Conservation (phyloP, 2,113 vertebrate genomes). For the Prunella himalayana region DNA sequence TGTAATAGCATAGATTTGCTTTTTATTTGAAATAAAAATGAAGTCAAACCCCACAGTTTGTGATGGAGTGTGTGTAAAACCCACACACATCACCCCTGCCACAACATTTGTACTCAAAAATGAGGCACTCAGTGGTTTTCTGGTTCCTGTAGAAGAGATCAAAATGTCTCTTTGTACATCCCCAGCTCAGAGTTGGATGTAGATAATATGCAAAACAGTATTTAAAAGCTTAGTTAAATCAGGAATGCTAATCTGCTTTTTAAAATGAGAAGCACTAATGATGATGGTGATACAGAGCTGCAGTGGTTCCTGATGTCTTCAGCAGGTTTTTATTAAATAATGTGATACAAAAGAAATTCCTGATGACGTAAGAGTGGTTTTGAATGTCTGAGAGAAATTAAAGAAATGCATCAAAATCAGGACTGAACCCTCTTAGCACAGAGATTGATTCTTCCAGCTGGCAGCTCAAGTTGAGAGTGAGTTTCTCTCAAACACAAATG, state of each 20-base stretch:
- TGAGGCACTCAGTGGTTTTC: neutral
- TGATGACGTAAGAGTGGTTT: neutral
- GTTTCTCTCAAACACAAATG: neutral
- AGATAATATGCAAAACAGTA: neutral
- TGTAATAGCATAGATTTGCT: neutral
- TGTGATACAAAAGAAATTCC: neutral
- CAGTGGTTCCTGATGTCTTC: neutral
- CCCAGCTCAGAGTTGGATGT: neutral
- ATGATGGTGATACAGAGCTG: neutral
- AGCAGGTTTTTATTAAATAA: neutral
- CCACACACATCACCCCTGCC: neutral
- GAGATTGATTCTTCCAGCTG: neutral
- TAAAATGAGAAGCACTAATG: neutral
- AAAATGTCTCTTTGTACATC: neutral
- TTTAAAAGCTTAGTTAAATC: slow-evolving; percentile 27
- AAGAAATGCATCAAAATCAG: neutral
- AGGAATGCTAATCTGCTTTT: slow-evolving; percentile 1
- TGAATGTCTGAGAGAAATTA: neutral
- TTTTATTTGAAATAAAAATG: neutral
- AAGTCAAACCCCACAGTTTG: accelerated
- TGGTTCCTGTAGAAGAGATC: neutral
- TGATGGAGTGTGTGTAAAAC: neutral
- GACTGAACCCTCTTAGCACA: neutral
- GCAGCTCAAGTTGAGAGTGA: neutral
- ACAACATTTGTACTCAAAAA: neutral